Conservation (phyloP, 1,140 invertebrate genomes). For the Caenorhabditis briggsae region DNA sequence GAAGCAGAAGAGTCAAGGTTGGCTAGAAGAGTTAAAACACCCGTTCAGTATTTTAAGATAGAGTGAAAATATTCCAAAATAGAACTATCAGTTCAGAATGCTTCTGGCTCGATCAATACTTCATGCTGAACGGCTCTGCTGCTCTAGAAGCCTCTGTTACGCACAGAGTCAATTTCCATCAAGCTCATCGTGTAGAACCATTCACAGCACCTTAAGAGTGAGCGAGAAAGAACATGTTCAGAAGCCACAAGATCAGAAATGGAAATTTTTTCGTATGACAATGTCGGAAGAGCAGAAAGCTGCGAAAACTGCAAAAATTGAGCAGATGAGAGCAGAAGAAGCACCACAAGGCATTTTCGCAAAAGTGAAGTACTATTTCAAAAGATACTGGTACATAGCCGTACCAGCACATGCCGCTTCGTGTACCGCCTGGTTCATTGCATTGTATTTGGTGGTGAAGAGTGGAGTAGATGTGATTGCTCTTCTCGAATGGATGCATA, state of each 20-base stretch:
- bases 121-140: no score
- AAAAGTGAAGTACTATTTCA: constrained; percentile 76
- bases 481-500: constrained; percentile 68
- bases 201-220: neutral
- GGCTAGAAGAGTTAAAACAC: neutral
- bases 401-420: constrained; percentile 69
- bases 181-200: neutral
- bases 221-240: constrained; percentile 35
- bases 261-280: constrained; percentile 53
- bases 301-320: constrained; percentile 65
- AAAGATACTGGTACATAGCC: constrained; percentile 76
- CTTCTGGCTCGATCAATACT: neutral
- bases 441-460: constrained; percentile 69
- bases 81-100: neutral
- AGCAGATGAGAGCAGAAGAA: constrained; percentile 69
- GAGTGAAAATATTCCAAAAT: neutral
- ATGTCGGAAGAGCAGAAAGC: constrained; percentile 70
- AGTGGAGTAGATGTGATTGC: constrained; percentile 73
- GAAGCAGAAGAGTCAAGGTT: neutral
- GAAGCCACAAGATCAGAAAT: constrained; percentile 42
- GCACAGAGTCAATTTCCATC: neutral
- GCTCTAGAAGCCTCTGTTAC: neutral
- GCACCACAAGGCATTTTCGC: constrained; percentile 67
- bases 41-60: neutral
- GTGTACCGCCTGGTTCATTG: constrained; percentile 71